A percentile compares a stretch with the other conserved stretches of the same genome.
Evolutionary conservation across 2,797 vertebrate species (phyloP).

Genomic region (Lacerta agilis): DNA sequence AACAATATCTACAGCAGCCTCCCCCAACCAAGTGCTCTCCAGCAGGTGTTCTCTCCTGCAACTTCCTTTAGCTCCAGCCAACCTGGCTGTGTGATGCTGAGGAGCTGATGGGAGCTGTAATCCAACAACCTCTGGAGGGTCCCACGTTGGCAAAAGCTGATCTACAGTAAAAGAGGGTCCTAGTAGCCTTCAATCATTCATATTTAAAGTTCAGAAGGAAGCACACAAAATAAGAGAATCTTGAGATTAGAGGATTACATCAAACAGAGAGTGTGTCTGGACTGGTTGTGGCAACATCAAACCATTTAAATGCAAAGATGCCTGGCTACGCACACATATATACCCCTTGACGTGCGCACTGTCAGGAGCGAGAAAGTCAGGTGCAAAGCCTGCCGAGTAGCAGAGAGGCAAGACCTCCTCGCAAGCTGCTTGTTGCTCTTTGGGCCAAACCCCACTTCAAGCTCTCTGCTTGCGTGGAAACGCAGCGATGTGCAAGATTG

Average conservation of each 20-base stretch:
- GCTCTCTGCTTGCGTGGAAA: not conserved
- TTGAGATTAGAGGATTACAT: conserved; percentile 44
- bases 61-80: too few species aligned
- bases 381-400: not conserved
- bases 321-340: not conserved
- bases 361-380: not conserved
- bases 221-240: conserved; percentile 58
- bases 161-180: conserved; percentile 66
- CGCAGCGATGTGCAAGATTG: not conserved
- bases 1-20: conserved; percentile 65
- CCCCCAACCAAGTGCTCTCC: too few species aligned
- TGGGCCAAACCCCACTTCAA: not conserved
- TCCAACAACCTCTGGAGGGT: too few species aligned
- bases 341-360: not conserved
- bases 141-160: too few species aligned
- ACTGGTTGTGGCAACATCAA: conserved; percentile 47
- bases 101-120: too few species aligned
- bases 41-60: too few species aligned
- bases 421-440: not conserved
- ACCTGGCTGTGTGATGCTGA: too few species aligned
- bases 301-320: conserved; percentile 1
- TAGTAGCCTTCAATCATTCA: conserved; percentile 73
- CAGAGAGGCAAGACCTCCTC: not conserved
- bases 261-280: conserved; percentile 28
- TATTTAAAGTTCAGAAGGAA: conserved; percentile 67